phyloP scores from a whole-genome alignment of 1,140 invertebrate genomes.

The Brachionus plicatilis region DNA sequence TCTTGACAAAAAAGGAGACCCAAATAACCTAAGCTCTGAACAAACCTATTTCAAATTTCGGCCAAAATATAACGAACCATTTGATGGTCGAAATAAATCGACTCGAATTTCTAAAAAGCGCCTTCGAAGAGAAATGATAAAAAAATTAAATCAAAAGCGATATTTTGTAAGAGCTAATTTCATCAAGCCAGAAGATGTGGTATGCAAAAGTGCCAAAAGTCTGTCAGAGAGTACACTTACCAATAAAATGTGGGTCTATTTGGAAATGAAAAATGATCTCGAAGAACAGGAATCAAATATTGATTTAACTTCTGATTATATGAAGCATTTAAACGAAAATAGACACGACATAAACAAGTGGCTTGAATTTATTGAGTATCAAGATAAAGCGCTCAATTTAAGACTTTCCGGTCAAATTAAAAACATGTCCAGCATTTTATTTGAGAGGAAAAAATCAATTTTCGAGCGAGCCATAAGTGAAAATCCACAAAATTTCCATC shows the following conservation, averaged over 20 bases:
- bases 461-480: conserved; percentile 13
- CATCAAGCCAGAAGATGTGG: background rate
- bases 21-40: conserved; percentile 11
- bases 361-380: conserved; percentile 37
- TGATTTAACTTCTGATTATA: background rate
- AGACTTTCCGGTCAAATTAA: background rate
- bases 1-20: conserved; percentile 30
- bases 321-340: conserved; percentile 30
- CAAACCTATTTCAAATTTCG: background rate
- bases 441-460: conserved; percentile 13
- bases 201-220: background rate
- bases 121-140: background rate
- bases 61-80: background rate
- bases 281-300: background rate
- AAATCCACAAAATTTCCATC: conserved; percentile 1
- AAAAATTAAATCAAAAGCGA: conserved; percentile 17
- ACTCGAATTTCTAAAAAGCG: background rate
- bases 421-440: background rate
- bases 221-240: background rate
- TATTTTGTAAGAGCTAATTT: background rate
- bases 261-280: conserved; percentile 13
- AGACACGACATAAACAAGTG: conserved; percentile 9
- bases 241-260: conserved; percentile 32
- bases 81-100: background rate
- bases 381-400: background rate